Evolutionary conservation across 2,113 vertebrate species (phyloP).

Genomic region (Petroica traversi): DNA sequence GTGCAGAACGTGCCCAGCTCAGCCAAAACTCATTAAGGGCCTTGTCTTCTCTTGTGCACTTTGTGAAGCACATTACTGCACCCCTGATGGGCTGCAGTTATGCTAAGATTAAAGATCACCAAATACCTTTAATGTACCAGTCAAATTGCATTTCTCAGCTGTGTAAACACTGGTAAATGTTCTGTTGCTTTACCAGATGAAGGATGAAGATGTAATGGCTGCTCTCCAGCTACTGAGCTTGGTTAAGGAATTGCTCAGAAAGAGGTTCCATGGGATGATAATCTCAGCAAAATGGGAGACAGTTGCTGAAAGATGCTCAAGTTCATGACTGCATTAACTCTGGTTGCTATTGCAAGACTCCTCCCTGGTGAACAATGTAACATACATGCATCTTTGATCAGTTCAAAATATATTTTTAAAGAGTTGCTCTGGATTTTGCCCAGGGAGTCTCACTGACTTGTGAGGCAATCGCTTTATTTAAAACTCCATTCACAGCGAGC

Average conservation of each 20-base stretch:
- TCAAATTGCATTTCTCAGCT: conserved; percentile 67
- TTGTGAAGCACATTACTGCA: conserved; percentile 68
- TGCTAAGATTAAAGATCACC: conserved; percentile 68
- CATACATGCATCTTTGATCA: neutral
- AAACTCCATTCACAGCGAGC: neutral
- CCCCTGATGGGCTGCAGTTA: conserved; percentile 70
- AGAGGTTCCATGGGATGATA: neutral
- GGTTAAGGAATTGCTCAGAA: conserved; percentile 12
- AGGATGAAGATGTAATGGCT: conserved; percentile 51
- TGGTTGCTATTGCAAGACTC: neutral
- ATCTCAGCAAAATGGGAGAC: conserved; percentile 3
- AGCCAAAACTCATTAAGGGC: conserved; percentile 73
- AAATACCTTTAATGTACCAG: conserved; percentile 72
- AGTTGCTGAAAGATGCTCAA: neutral
- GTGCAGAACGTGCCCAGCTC: conserved; percentile 52
- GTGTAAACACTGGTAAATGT: conserved; percentile 43
- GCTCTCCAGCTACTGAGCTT: conserved; percentile 30
- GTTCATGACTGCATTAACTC: conserved; percentile 5
- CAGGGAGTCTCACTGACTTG: neutral
- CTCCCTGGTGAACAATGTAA: neutral
- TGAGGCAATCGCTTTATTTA: neutral
- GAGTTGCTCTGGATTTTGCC: neutral
- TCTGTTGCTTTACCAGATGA: conserved; percentile 46
- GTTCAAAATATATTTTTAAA: conserved; percentile 8
- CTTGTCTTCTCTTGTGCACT: conserved; percentile 61